Percentiles rank a stretch among this genome's conserved stretches.
These are phyloP conservation scores for Pampus argenteus DNA, from an alignment of 2,797 vertebrate species.

Conservation along the genomic window DNA sequence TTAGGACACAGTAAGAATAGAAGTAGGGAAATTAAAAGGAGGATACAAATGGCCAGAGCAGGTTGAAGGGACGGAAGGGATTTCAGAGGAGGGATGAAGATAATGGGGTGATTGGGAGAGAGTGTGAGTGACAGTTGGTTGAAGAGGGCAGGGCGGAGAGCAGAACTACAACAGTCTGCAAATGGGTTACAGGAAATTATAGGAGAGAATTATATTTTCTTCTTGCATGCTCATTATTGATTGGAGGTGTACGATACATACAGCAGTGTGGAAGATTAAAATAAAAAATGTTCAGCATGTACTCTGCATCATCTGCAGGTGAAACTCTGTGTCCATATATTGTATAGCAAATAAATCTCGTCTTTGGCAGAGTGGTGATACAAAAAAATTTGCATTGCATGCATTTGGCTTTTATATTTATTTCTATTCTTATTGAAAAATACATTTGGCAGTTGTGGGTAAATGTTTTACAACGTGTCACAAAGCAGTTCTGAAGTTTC, in stretches of 20 bases:
- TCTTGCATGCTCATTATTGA: conserved; percentile 13
- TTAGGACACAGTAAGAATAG: conserved; percentile 13
- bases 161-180: conserved; percentile 20
- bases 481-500: conserved; percentile 44
- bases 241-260: conserved; percentile 5
- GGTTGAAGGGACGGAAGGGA: conserved; percentile 25
- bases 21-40: conserved; percentile 32
- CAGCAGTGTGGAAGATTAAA: not conserved
- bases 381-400: conserved; percentile 12
- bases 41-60: conserved; percentile 42
- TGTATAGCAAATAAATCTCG: conserved; percentile 18
- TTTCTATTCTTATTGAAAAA: too few species aligned
- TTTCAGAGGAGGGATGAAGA: conserved; percentile 22
- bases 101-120: conserved; percentile 14
- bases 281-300: not conserved
- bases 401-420: conserved; percentile 36
- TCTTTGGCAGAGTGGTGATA: not conserved
- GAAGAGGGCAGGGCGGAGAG: conserved; percentile 21
- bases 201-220: conserved; percentile 24
- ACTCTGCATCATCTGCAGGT: not conserved
- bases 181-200: conserved; percentile 50
- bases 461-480: conserved; percentile 54
- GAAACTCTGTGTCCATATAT: not conserved
- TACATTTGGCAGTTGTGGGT: conserved; percentile 49
- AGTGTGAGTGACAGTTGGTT: not conserved